Evolutionary conservation across 2,113 vertebrate species (phyloP).

Genomic region (Alethe diademata): DNA sequence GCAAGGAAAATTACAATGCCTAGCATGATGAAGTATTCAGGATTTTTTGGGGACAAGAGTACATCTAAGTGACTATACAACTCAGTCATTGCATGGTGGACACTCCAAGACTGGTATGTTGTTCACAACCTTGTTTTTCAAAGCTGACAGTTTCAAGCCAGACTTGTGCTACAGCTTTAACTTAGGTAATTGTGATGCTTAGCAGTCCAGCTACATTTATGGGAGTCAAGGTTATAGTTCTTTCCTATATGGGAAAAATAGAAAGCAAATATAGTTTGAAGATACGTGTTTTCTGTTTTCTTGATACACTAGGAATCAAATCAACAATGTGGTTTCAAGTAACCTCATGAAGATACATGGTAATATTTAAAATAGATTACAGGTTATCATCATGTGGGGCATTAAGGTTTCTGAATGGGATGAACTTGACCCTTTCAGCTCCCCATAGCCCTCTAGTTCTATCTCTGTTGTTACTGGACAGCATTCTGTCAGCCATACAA

Average conservation of each 20-base stretch:
- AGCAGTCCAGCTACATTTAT: background rate
- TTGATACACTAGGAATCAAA: background rate
- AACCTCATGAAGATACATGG: background rate
- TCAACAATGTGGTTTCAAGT: background rate
- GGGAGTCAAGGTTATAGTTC: background rate
- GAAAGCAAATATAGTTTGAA: background rate
- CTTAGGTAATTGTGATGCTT: background rate
- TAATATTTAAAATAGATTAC: background rate
- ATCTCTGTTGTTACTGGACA: background rate
- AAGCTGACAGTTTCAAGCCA: background rate
- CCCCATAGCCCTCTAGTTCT: background rate
- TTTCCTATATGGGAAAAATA: background rate
- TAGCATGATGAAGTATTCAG: background rate
- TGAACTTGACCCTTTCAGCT: background rate
- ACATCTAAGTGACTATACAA: background rate
- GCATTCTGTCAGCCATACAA: background rate
- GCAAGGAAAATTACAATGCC: background rate
- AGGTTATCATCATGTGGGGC: fast-evolving
- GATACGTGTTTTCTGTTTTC: background rate
- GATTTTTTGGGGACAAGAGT: background rate
- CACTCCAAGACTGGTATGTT: background rate
- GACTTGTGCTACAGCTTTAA: background rate
- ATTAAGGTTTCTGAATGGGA: background rate
- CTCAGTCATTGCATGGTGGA: background rate
- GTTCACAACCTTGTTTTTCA: background rate